phyloP scores from a whole-genome alignment of 2,888 invertebrate genomes.

The Himalopsyche japonica region DNA sequence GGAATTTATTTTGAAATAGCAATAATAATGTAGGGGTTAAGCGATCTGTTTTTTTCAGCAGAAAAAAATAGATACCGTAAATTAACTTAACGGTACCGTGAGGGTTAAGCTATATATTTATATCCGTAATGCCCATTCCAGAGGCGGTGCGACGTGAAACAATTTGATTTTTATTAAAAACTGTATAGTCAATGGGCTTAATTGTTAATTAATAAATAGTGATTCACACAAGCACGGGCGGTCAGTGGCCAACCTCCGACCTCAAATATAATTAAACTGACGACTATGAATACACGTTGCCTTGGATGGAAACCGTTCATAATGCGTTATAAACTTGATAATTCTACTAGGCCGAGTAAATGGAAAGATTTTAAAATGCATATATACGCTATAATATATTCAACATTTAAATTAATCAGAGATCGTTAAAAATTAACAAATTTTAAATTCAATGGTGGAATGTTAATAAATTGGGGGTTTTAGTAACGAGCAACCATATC shows the following conservation, averaged over 20 bases:
- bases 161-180: background rate
- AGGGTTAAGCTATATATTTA: background rate
- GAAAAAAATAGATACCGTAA: no score
- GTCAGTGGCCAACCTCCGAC: slow-evolving; percentile 21
- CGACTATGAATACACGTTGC: background rate
- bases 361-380: background rate
- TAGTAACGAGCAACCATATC: no score
- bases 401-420: no score
- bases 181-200: background rate
- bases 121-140: background rate
- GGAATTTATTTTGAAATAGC: no score
- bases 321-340: background rate
- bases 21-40: no score
- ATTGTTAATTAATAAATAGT: slow-evolving; percentile 8
- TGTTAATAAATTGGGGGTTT: no score
- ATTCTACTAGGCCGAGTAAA: background rate
- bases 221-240: slow-evolving; percentile 21
- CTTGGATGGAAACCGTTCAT: background rate
- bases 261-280: background rate
- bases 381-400: no score
- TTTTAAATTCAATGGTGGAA: no score
- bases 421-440: no score
- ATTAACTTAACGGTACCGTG: no score
- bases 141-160: background rate
- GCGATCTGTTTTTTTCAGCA: no score